A percentile compares a stretch with the other conserved stretches of the same genome.
Evolutionary conservation across 2,113 vertebrate genomes (phyloP).

Genomic region (Actenoides hombroni): DNA sequence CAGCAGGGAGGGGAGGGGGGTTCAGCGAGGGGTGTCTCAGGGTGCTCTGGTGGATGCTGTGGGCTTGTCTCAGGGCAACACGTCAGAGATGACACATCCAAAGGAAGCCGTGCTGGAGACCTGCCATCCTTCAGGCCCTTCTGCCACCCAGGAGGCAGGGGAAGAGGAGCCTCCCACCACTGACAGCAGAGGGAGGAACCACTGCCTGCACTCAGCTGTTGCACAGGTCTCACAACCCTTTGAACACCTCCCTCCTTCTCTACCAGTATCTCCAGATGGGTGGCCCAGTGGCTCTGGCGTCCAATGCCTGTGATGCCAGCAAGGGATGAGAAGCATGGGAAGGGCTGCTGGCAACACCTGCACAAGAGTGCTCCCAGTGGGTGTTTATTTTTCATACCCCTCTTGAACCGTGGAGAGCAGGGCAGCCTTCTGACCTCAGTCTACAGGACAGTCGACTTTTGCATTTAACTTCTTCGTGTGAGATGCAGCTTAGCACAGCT

Average conservation of each 20-base stretch:
- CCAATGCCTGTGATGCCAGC: rapidly evolving
- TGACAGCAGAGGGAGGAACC: not conserved
- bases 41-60: not conserved
- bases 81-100: not conserved
- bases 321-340: rapidly evolving
- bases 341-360: not conserved
- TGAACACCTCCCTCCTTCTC: not conserved
- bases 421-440: not conserved
- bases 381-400: not conserved
- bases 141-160: not conserved
- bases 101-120: rapidly evolving
- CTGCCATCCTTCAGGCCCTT: not conserved
- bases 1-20: not conserved
- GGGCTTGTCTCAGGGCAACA: not conserved
- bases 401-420: not conserved
- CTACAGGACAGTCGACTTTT: not conserved
- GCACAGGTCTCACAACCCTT: not conserved
- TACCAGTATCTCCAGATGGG: not conserved
- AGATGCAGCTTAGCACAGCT: not conserved
- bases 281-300: not conserved
- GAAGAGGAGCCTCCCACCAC: rapidly evolving
- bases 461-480: not conserved
- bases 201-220: rapidly evolving
- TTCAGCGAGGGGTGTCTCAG: no score
- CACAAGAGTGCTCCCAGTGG: rapidly evolving